phyloP scores from a whole-genome alignment of 2,113 vertebrate species.

The Xiphias gladius region DNA sequence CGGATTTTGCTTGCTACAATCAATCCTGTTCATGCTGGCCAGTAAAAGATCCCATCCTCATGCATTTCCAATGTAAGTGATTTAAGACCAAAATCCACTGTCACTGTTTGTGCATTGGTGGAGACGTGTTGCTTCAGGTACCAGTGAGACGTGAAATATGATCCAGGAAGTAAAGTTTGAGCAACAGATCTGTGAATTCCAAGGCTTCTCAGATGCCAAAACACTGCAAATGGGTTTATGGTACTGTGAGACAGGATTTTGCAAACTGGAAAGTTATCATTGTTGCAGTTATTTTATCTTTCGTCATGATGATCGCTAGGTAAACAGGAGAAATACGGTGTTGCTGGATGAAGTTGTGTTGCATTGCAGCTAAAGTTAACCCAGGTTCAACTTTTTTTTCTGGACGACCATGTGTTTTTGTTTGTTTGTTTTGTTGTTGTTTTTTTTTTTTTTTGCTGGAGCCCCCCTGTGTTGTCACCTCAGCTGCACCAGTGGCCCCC shows the following conservation, averaged over 20 bases:
- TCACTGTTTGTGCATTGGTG: not conserved
- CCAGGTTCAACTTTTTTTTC: not conserved
- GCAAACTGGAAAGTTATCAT: not conserved
- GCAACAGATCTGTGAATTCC: not conserved
- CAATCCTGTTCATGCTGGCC: not conserved
- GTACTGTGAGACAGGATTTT: not conserved
- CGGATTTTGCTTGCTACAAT: not conserved
- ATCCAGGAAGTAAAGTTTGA: constrained; percentile 1
- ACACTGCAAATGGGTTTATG: no score
- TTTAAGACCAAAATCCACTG: not conserved
- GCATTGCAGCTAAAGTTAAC: not conserved
- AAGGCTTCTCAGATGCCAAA: not conserved
- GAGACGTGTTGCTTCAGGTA: not conserved
- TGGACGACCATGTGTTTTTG: not conserved
- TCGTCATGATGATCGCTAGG: not conserved
- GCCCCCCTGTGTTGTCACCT: not conserved
- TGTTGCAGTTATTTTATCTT: not conserved
- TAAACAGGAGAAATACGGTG: not conserved
- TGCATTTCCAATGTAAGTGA: not conserved
- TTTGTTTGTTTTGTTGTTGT: not conserved
- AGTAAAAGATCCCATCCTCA: not conserved
- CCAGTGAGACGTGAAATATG: not conserved
- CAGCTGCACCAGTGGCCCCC: not conserved
- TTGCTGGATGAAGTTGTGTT: not conserved
- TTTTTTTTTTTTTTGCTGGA: not conserved